Percentiles rank a stretch among this genome's conserved stretches.
Evolutionary conservation across 2,113 vertebrate genomes (phyloP).

Genomic region (Colinus virginianus): DNA sequence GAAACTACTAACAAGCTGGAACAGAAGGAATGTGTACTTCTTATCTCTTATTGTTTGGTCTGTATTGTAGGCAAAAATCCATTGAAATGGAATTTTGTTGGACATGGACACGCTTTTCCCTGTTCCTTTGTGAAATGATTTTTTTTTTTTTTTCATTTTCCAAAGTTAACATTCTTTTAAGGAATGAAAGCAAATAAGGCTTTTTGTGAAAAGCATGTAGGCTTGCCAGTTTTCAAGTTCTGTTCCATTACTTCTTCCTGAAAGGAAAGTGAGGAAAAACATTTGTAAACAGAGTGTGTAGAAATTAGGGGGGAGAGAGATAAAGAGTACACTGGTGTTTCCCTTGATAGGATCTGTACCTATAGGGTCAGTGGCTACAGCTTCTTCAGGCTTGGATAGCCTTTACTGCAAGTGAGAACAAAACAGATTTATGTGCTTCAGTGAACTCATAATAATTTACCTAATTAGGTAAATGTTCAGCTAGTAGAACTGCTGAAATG

Average conservation of each 20-base stretch:
- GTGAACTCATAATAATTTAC: slow-evolving; percentile 42
- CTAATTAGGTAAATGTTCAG: slow-evolving; percentile 49
- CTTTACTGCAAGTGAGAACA: background rate
- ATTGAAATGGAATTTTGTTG: background rate
- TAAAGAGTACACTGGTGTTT: background rate
- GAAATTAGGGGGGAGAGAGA: background rate
- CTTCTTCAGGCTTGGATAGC: background rate
- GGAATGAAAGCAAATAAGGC: slow-evolving; percentile 3
- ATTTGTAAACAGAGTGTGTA: background rate
- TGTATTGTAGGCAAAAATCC: background rate
- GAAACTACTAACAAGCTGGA: background rate
- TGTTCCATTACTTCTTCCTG: background rate
- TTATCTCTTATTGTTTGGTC: background rate
- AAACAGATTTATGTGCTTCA: background rate
- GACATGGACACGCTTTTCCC: background rate
- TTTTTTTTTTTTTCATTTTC: slow-evolving; percentile 26
- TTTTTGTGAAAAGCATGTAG: background rate
- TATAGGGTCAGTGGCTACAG: background rate
- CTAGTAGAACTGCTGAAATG: slow-evolving; percentile 43
- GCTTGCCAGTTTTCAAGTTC: background rate
- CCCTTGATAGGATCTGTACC: background rate
- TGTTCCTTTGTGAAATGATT: background rate
- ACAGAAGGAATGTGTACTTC: background rate
- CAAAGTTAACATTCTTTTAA: background rate
- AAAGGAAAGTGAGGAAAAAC: background rate